Conservation (phyloP, 92 coral and sea anemone genomes). For the Micromussa lordhowensis region DNA sequence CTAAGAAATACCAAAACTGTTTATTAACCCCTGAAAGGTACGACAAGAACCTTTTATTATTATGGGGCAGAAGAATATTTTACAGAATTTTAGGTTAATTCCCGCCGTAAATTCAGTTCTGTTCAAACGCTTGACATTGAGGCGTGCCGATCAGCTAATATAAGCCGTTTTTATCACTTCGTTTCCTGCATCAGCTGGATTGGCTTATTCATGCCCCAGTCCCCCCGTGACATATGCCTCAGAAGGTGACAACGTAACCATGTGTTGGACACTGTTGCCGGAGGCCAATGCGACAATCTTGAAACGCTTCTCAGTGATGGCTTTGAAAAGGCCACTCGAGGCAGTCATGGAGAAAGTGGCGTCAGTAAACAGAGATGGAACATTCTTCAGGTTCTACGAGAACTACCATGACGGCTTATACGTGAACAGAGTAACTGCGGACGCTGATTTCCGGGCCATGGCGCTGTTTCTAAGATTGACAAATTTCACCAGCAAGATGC, state of each 20-base stretch:
- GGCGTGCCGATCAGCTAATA: too few species aligned
- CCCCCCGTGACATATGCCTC: constrained; percentile 28
- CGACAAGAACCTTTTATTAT: too few species aligned
- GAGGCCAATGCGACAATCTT: background rate
- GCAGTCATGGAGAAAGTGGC: background rate
- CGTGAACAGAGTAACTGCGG: background rate
- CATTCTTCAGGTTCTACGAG: too few species aligned
- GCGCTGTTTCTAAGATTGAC: background rate
- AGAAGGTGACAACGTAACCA: constrained; percentile 19
- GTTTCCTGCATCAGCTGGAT: background rate
- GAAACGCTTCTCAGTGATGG: background rate
- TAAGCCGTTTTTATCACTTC: background rate
- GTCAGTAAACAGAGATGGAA: background rate
- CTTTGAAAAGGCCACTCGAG: constrained; percentile 9
- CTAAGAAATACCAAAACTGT: too few species aligned
- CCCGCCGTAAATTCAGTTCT: too few species aligned
- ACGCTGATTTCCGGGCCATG: background rate
- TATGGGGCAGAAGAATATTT: too few species aligned
- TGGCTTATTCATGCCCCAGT: constrained; percentile 20
- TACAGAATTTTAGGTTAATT: too few species aligned
- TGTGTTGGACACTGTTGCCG: constrained; percentile 28
- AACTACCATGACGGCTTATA: background rate
- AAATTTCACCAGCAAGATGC: constrained; percentile 24
- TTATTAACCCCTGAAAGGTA: too few species aligned
- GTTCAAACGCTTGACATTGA: too few species aligned